phyloP scores from a whole-genome alignment of 2,797 vertebrate genomes.

The Mormyrus proboscirostris region DNA sequence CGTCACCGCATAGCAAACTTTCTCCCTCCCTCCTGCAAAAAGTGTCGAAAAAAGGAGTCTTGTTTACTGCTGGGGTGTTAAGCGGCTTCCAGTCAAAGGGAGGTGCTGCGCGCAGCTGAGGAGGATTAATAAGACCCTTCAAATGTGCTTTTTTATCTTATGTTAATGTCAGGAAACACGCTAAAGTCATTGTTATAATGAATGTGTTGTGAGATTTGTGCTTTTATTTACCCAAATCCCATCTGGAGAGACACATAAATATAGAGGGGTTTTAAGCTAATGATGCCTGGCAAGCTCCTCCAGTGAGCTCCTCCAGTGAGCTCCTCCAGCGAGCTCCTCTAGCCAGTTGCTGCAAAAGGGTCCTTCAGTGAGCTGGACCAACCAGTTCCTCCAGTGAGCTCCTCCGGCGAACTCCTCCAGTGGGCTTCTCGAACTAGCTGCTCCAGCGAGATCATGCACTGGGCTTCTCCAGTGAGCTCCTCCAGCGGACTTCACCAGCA shows the following conservation, averaged over 20 bases:
- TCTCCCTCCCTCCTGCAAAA: neutral
- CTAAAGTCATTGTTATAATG: slow-evolving; percentile 28
- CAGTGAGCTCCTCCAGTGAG: neutral
- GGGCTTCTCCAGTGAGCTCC: neutral
- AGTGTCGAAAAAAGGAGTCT: neutral
- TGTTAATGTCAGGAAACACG: neutral
- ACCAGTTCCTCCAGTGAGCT: neutral
- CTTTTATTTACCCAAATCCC: slow-evolving; percentile 20
- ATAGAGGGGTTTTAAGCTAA: slow-evolving; percentile 20
- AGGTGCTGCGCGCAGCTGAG: neutral
- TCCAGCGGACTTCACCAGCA: neutral
- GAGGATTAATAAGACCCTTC: neutral
- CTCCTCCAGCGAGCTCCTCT: neutral
- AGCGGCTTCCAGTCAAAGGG: neutral
- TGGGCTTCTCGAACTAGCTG: neutral
- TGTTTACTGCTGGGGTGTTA: neutral
- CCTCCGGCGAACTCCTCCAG: slow-evolving; percentile 2
- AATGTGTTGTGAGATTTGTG: slow-evolving; percentile 30
- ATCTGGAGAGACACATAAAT: slow-evolving; percentile 14
- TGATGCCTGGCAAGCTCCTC: slow-evolving; percentile 21
- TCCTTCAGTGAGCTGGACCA: neutral
- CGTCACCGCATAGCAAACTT: neutral
- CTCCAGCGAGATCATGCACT: neutral
- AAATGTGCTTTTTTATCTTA: neutral
- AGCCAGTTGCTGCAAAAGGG: too few species aligned